Conservation (phyloP, 2,113 vertebrate species). For the Galeopterus variegatus region DNA sequence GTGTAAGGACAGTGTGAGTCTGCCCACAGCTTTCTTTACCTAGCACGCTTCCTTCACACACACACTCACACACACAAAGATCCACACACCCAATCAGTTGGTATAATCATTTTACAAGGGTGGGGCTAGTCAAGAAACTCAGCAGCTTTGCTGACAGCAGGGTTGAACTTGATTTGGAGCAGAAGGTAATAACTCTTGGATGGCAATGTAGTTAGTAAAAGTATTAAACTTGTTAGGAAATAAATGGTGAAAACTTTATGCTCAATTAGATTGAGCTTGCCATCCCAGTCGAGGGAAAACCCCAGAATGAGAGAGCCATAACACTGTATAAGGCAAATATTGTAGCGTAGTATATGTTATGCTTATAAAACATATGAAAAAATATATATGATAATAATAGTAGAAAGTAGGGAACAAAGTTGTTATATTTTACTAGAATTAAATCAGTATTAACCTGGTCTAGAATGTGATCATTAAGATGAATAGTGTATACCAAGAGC, state of each 20-base stretch:
- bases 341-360: not conserved
- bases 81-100: not conserved
- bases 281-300: not conserved
- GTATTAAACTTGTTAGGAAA: not conserved
- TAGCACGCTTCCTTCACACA: not conserved
- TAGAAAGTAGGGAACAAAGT: not conserved
- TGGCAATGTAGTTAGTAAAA: not conserved
- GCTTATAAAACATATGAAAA: not conserved
- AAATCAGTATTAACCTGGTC: not conserved
- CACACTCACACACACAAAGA: not conserved
- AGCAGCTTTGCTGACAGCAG: not conserved
- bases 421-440: constrained; percentile 2
- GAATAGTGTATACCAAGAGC: not conserved
- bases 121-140: not conserved
- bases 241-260: not conserved
- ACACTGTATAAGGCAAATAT: not conserved
- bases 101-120: not conserved
- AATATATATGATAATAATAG: too few relatives aligned
- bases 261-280: not conserved
- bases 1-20: not conserved
- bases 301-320: not conserved
- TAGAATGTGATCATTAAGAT: not conserved
- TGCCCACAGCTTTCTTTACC: not conserved
- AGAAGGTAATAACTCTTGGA: not conserved
- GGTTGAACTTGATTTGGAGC: not conserved